phyloP scores from a whole-genome alignment of 2,113 vertebrate genomes.

The Dipodomys spectabilis region DNA sequence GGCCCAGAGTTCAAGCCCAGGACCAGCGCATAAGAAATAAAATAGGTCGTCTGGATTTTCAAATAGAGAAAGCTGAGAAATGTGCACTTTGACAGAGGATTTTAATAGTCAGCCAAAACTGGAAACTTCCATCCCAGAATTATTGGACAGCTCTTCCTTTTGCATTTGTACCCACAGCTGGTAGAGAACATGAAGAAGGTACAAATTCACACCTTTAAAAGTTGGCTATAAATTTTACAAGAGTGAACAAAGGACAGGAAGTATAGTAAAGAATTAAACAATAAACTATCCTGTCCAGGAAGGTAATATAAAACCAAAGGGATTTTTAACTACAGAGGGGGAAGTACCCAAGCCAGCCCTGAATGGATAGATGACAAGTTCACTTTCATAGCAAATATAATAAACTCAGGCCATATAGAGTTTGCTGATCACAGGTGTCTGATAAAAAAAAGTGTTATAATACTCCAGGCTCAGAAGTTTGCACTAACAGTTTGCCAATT shows the following conservation, averaged over 20 bases:
- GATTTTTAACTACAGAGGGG: constrained; percentile 57
- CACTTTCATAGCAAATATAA: constrained; percentile 49
- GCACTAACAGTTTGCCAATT: constrained; percentile 8
- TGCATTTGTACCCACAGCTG: neutral
- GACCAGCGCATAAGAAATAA: no score
- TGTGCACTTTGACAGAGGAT: neutral
- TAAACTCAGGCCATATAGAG: neutral
- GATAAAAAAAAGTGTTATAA: constrained; percentile 61
- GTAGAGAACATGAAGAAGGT: neutral
- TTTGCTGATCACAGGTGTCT: constrained; percentile 16
- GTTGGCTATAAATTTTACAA: constrained; percentile 10
- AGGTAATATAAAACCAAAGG: constrained; percentile 7
- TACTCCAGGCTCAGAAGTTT: constrained; percentile 46
- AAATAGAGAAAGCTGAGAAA: neutral
- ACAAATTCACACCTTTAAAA: constrained; percentile 19
- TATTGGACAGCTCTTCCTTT: neutral
- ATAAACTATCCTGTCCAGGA: constrained; percentile 40
- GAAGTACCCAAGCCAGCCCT: constrained; percentile 15
- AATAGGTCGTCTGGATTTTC: neutral
- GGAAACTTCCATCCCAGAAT: neutral
- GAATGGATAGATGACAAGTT: neutral
- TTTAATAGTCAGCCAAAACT: neutral
- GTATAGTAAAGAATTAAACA: constrained; percentile 18
- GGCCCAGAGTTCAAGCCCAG: no score
- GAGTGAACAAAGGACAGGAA: constrained; percentile 29